Evolutionary conservation across 2,888 invertebrate species (phyloP).

Genomic region (Acleris emargana): DNA sequence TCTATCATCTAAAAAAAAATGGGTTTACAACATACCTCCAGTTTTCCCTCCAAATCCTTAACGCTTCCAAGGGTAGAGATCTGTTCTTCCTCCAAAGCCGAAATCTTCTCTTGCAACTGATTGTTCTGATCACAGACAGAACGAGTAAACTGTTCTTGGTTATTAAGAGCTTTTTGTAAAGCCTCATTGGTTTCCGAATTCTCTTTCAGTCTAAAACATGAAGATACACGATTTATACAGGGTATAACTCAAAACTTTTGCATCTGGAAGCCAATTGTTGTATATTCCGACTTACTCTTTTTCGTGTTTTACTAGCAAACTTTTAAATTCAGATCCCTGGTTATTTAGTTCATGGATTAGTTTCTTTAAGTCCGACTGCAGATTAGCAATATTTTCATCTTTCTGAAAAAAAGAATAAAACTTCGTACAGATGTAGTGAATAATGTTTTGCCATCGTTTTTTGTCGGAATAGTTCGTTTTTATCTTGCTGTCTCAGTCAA

Average conservation of each 20-base stretch:
- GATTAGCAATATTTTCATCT: slow-evolving; percentile 45
- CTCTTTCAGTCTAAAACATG: slow-evolving; percentile 47
- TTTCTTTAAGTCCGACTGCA: slow-evolving; percentile 50
- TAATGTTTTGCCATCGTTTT: too few relatives aligned
- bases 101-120: slow-evolving; percentile 47
- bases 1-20: too few relatives aligned
- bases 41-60: slow-evolving; percentile 39
- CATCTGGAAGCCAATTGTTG: background rate
- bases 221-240: too few relatives aligned
- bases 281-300: slow-evolving; percentile 47
- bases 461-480: too few relatives aligned
- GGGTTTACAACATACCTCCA: slow-evolving; percentile 39
- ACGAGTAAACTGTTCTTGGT: slow-evolving; percentile 51
- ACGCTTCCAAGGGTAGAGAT: slow-evolving; percentile 14
- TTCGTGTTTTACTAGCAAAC: slow-evolving; percentile 44
- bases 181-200: slow-evolving; percentile 43
- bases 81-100: slow-evolving; percentile 44
- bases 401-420: slow-evolving; percentile 43
- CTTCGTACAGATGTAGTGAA: too few relatives aligned
- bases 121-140: slow-evolving; percentile 47
- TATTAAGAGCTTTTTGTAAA: slow-evolving; percentile 49
- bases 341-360: slow-evolving; percentile 47
- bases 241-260: too few relatives aligned
- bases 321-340: slow-evolving; percentile 46
- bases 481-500: too few relatives aligned